Conservation (phyloP, 1,140 invertebrate species). For the Penaeus vannamei region DNA sequence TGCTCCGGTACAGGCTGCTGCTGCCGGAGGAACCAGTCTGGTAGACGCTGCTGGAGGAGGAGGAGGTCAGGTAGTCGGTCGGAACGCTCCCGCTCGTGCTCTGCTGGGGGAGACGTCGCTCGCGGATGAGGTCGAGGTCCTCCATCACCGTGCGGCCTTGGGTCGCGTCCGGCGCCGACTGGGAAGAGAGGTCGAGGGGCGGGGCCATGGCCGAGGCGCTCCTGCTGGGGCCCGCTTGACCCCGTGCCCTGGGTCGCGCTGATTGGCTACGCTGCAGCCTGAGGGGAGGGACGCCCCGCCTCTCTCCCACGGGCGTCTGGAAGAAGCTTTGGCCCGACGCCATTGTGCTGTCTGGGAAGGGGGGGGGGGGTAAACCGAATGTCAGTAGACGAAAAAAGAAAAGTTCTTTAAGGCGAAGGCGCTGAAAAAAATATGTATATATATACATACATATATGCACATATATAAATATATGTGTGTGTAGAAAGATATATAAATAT, state of each 20-base stretch:
- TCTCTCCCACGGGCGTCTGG: slow-evolving; percentile 46
- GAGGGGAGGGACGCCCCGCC: slow-evolving; percentile 50
- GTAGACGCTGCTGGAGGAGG: too few species aligned
- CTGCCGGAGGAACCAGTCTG: too few species aligned
- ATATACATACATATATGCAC: neutral
- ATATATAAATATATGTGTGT: neutral
- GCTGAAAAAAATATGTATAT: neutral
- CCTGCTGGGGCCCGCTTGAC: neutral
- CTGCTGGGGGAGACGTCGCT: too few species aligned
- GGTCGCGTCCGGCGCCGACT: neutral
- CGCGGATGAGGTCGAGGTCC: too few species aligned
- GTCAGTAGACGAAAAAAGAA: neutral
- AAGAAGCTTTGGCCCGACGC: slow-evolving; percentile 44
- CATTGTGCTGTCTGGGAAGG: slow-evolving; percentile 17
- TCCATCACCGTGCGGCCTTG: too few species aligned
- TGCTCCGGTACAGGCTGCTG: neutral
- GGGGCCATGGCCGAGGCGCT: too few species aligned
- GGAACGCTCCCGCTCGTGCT: too few species aligned
- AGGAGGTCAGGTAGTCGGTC: too few species aligned
- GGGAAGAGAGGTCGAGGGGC: neutral
- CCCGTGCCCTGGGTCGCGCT: slow-evolving; percentile 23
- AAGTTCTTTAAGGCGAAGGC: neutral
- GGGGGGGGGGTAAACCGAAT: neutral
- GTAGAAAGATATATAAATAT: neutral
- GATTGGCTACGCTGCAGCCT: slow-evolving; percentile 52